phyloP scores from a whole-genome alignment of 2,888 invertebrate species.

The Portevinia maculata region DNA sequence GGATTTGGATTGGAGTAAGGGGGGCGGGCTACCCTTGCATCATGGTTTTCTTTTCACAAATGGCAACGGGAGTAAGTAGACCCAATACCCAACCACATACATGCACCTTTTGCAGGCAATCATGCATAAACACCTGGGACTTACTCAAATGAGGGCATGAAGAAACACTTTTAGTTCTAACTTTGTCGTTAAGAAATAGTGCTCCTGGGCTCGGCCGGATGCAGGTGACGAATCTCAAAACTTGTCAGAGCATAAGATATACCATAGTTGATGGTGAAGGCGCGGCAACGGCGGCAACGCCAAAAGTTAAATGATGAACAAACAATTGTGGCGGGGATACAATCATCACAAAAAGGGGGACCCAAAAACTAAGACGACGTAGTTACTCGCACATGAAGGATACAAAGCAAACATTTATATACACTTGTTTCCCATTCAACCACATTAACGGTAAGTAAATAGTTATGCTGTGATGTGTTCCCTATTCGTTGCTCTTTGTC shows the following conservation, averaged over 20 bases:
- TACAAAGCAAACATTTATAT: constrained; percentile 58
- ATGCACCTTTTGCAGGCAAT: constrained; percentile 61
- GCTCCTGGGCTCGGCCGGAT: no score
- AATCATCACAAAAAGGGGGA: constrained; percentile 32
- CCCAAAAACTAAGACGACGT: constrained; percentile 7
- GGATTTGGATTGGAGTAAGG: no score
- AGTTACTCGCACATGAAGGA: constrained; percentile 55
- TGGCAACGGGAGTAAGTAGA: constrained; percentile 23
- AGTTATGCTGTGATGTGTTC: constrained; percentile 42
- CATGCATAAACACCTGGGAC: constrained; percentile 62
- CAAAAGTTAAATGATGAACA: constrained; percentile 69
- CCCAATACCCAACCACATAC: constrained; percentile 54
- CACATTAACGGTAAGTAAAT: constrained; percentile 66
- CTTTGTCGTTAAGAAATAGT: not conserved
- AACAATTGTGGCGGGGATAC: constrained; percentile 62
- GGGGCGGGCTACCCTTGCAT: constrained; percentile 6
- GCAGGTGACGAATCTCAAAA: constrained; percentile 23
- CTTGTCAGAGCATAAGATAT: constrained; percentile 50
- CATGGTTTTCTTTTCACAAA: constrained; percentile 9
- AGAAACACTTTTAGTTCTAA: constrained; percentile 35
- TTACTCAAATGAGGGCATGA: constrained; percentile 48
- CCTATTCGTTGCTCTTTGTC: not conserved
- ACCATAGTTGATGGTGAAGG: constrained; percentile 46
- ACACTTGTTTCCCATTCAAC: constrained; percentile 52
- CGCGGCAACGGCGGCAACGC: not conserved